phyloP scores from a whole-genome alignment of 2,113 vertebrate genomes.

The Chaetodon auriga region DNA sequence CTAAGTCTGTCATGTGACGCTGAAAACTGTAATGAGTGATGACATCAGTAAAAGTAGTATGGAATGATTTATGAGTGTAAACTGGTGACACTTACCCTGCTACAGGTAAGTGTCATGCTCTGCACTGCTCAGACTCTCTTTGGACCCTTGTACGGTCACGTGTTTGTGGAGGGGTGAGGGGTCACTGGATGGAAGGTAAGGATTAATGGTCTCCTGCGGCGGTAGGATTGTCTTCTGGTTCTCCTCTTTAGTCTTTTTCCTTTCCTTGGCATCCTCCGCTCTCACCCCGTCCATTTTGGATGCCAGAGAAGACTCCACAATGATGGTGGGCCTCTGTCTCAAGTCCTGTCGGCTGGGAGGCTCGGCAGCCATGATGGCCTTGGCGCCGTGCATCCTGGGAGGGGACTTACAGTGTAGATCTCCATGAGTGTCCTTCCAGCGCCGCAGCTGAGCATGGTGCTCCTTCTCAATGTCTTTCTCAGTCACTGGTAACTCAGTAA shows the following conservation, averaged over 20 bases:
- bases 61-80: slow-evolving; percentile 34
- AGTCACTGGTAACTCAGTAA: slow-evolving; percentile 89
- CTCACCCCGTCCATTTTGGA: slow-evolving; percentile 10
- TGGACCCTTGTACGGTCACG: slow-evolving; percentile 82
- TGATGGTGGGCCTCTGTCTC: slow-evolving; percentile 90
- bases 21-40: not conserved
- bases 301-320: slow-evolving; percentile 78
- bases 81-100: slow-evolving; percentile 45
- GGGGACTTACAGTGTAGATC: slow-evolving; percentile 91
- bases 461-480: slow-evolving; percentile 96
- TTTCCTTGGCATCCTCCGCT: not conserved
- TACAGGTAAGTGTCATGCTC: slow-evolving; percentile 97
- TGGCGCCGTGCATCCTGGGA: slow-evolving; percentile 94
- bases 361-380: slow-evolving; percentile 93
- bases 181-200: slow-evolving; percentile 28
- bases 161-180: slow-evolving; percentile 72
- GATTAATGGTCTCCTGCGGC: not conserved
- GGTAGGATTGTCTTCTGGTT: not conserved
- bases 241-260: slow-evolving; percentile 25
- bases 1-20: not conserved
- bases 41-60: not conserved
- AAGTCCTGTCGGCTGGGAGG: slow-evolving; percentile 87
- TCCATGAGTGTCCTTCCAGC: slow-evolving; percentile 91
- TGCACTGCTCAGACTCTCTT: slow-evolving; percentile 90
- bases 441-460: slow-evolving; percentile 91